phyloP scores from a whole-genome alignment of 1,140 invertebrate species.

The Pissodes strobi region DNA sequence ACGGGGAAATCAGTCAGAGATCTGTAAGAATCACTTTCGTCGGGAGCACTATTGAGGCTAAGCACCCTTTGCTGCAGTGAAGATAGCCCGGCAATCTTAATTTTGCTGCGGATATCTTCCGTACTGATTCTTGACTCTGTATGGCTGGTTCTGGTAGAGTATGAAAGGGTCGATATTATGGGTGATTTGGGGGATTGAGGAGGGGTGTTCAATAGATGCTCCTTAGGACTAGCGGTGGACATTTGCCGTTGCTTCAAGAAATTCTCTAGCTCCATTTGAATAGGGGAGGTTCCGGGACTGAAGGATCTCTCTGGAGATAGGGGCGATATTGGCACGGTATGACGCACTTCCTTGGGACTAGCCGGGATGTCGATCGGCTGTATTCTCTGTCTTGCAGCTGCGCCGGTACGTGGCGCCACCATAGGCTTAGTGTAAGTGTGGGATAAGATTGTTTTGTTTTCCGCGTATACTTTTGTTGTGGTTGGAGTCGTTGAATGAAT shows the following conservation, averaged over 20 bases:
- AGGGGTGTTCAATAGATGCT: conserved; percentile 3
- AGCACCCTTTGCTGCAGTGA: conserved; percentile 58
- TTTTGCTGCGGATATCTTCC: conserved; percentile 51
- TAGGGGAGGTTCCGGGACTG: conserved; percentile 38
- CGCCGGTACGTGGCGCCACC: conserved; percentile 50
- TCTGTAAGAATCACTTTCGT: conserved; percentile 55
- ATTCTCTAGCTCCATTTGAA: conserved; percentile 49
- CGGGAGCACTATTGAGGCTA: conserved; percentile 38
- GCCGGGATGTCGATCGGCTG: conserved; percentile 61
- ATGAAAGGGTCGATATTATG: background rate
- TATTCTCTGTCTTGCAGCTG: conserved; percentile 59
- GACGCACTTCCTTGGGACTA: conserved; percentile 43
- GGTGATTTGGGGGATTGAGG: conserved; percentile 27
- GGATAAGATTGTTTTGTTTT: conserved; percentile 11
- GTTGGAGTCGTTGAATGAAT: conserved; percentile 3
- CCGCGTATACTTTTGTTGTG: conserved; percentile 1
- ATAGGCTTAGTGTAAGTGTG: conserved; percentile 34
- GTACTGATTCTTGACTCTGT: conserved; percentile 22
- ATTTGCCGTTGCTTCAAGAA: conserved; percentile 45
- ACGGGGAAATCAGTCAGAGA: conserved; percentile 56
- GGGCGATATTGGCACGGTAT: conserved; percentile 11
- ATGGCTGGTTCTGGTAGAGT: conserved; percentile 10
- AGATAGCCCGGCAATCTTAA: conserved; percentile 59
- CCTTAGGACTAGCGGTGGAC: conserved; percentile 19
- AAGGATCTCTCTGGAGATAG: conserved; percentile 34